phyloP scores from a whole-genome alignment of 2,797 vertebrate species.

The Ceyx erithaca region DNA sequence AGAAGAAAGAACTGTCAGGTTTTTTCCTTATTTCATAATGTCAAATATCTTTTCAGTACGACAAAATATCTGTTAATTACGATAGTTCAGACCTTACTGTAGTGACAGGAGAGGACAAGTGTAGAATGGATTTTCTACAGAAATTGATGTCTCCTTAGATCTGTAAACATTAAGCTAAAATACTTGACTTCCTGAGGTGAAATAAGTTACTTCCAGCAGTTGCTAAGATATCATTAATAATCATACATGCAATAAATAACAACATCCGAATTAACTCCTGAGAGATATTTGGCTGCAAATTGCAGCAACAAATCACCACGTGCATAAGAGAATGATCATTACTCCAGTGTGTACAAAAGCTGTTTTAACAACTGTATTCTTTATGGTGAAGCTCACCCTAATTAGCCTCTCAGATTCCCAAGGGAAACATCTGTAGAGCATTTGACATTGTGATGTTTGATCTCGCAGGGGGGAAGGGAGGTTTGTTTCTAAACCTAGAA shows the following conservation, averaged over 20 bases:
- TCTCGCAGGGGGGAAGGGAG: slow-evolving; percentile 34
- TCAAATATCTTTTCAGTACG: background rate
- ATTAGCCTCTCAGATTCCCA: slow-evolving; percentile 95
- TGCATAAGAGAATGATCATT: slow-evolving; percentile 90
- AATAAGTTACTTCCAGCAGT: slow-evolving; percentile 81
- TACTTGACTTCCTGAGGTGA: slow-evolving; percentile 77
- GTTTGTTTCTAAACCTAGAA: slow-evolving; percentile 64
- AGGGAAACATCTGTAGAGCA: slow-evolving; percentile 81
- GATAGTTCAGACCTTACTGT: background rate
- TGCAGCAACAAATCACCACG: slow-evolving; percentile 93
- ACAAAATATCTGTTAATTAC: background rate
- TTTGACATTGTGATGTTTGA: slow-evolving; percentile 81
- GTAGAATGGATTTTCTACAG: slow-evolving; percentile 34
- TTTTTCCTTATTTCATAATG: background rate
- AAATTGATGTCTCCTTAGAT: slow-evolving; percentile 34
- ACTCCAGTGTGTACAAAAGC: slow-evolving; percentile 90
- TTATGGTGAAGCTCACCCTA: slow-evolving; percentile 94
- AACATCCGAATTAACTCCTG: slow-evolving; percentile 92
- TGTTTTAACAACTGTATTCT: slow-evolving; percentile 97
- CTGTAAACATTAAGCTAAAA: slow-evolving; percentile 68
- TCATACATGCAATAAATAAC: slow-evolving; percentile 95
- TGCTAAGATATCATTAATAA: slow-evolving; percentile 92
- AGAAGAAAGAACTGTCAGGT: background rate
- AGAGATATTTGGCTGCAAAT: slow-evolving; percentile 93
- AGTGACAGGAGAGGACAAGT: background rate